Conservation (phyloP, 2,113 vertebrate genomes). For the Nanorana parkeri region DNA sequence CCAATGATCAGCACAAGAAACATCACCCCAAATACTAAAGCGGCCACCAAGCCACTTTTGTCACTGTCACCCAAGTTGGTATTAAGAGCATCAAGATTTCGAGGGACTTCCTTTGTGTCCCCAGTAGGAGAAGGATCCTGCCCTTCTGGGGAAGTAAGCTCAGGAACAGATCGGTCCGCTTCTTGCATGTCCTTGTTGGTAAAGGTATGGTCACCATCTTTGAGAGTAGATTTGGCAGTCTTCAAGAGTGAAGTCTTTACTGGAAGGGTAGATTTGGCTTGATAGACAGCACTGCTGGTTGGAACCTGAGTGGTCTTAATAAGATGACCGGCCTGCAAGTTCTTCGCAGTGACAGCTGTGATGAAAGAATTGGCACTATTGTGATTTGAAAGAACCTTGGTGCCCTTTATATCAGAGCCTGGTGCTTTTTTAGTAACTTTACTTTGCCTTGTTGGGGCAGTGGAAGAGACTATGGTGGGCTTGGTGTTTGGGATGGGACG, state of each 20-base stretch:
- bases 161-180: not conserved
- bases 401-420: not conserved
- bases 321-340: not conserved
- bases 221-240: not conserved
- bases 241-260: not conserved
- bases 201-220: not conserved
- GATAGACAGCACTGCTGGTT: not conserved
- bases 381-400: not conserved
- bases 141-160: not conserved
- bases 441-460: not conserved
- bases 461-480: not conserved
- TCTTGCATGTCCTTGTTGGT: not conserved
- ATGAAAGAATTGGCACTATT: not conserved
- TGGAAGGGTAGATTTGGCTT: not conserved
- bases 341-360: not conserved
- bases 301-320: not conserved
- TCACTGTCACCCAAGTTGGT: not conserved
- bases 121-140: rapidly evolving
- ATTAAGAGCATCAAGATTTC: not conserved
- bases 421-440: not conserved
- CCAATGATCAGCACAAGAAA: slow-evolving; percentile 69
- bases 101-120: not conserved
- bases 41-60: slow-evolving; percentile 69
- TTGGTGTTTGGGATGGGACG: not conserved
- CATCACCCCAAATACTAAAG: slow-evolving; percentile 71